Conservation (phyloP, 2,888 invertebrate species). For the Zaprionus lineosus region DNA sequence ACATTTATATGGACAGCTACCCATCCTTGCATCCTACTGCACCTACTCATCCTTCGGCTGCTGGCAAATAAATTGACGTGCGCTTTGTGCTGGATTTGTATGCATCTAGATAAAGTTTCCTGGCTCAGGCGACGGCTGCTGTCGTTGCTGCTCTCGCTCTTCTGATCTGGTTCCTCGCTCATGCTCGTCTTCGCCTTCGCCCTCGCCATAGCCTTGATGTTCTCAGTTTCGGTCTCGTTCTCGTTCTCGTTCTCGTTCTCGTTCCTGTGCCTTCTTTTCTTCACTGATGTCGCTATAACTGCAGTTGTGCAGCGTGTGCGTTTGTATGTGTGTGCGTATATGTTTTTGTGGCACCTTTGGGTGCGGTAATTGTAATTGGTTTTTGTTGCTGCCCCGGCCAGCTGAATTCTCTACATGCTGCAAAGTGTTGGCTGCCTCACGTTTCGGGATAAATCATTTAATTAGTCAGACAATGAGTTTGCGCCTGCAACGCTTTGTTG, state of each 20-base stretch:
- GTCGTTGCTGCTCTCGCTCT: slow-evolving; percentile 34
- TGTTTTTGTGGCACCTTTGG: slow-evolving; percentile 75
- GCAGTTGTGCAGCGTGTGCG: slow-evolving; percentile 42
- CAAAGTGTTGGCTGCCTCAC: slow-evolving; percentile 61
- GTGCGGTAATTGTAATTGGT: slow-evolving; percentile 80
- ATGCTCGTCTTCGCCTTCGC: slow-evolving; percentile 23
- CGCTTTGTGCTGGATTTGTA: slow-evolving; percentile 77
- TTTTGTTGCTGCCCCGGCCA: slow-evolving; percentile 61
- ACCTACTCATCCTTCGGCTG: neutral
- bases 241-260: slow-evolving; percentile 1
- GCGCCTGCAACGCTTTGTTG: slow-evolving; percentile 34
- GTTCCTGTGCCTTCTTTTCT: neutral
- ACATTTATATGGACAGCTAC: slow-evolving; percentile 15
- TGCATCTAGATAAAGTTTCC: slow-evolving; percentile 78
- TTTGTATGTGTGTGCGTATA: slow-evolving; percentile 31
- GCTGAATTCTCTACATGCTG: slow-evolving; percentile 43
- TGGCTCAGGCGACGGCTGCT: slow-evolving; percentile 19
- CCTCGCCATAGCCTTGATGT: slow-evolving; percentile 16
- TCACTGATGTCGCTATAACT: slow-evolving; percentile 36
- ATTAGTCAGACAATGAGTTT: slow-evolving; percentile 74
- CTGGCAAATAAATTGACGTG: slow-evolving; percentile 80
- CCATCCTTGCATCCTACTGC: slow-evolving; percentile 12
- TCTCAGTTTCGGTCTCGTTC: slow-evolving; percentile 17
- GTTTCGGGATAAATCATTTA: slow-evolving; percentile 79
- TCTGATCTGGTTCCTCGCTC: slow-evolving; percentile 5